Base-by-base conservation (phyloP, 2,888 invertebrate genomes). In the Drosophila koepferae region DNA sequence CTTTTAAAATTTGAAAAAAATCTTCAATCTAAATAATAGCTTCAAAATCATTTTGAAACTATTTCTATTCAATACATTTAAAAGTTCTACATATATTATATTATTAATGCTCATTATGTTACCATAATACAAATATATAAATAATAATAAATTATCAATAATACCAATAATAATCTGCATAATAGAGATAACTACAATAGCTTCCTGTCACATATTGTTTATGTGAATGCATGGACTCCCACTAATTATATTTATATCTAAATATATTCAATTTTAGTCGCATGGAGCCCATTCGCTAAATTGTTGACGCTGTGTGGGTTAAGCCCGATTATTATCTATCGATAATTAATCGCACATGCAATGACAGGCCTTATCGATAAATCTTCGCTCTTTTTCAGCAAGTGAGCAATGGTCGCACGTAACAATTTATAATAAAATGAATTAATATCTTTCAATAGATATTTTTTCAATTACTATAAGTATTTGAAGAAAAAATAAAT, bases 281-380 rank as follows among this genome's bases (percentile, higher is more conserved):
- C 2, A 34, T 18, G 36, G 48, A 59, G 34, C 18, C 28, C 31
- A 44, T 34, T 40, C 16, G 46, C 23, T 46, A 36, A 43, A 46
- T 72, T 63, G 43, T 49, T 48, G 59, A 36, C 40, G 51, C 53
- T 74, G 75, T 49, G 77, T 76, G 59, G 72, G 55, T 48, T 62
- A 63, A 14, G 41, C 65, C 38, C 72, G 72, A 68, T 80, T 65
- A 56, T 23, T 36, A 65, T 63, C 64, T 54, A 68, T 68, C 64
- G 67, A 72, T 76, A 63, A 56, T 54, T 68, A 60, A 55, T 36
- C 62, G 49, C 38, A 55, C 44, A 66, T 4, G 16, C 40, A 51
- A 36, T 40, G 48, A 46, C 46, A 18, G 16, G 41, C 6, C 34
- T 49, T 9, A 18, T 40, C 36, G 44, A 69, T 61, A 55, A n/a